Evolutionary conservation across 2,888 invertebrate genomes (phyloP), one percentile per base, ranked within the genome.

Genomic region (Drosophila stalkeri): DNA sequence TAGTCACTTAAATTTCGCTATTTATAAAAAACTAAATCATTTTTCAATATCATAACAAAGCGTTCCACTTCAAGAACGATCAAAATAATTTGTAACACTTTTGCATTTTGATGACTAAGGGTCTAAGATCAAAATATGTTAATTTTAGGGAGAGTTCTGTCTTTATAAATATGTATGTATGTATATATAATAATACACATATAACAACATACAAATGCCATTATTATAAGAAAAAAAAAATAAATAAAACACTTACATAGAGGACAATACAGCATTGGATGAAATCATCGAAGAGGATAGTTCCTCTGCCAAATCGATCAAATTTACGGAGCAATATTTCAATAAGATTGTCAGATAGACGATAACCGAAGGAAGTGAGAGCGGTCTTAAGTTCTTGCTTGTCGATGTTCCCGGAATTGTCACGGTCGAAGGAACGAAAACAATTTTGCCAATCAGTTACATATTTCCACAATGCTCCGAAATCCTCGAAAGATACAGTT

Each of bases 401-500:
- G 93, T 99, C 99, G 82, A 99, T 99, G 89, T 97, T 97, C n/a
- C 99, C 97, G 3, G 97, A 97, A 91, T 96, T 97, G 91, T 99
- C 99, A 49, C 96, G 94, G 92, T 99, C 99, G 92, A 98, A 99
- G 0, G 97, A 96, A 49, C 97, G 95, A 93, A 99, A 99, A 92
- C 98, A 98, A 90, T 96, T 96, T 92, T 99, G 98, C 99, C 99
- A 99, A 91, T 99, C 99, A 9, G 97, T 98, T 0, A 99, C 98
- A 93, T 99, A 99, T 92, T 99, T 98, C 99, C 99, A 99, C 1
- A 99, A 94, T 0, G 98, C 96, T 61, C 97, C 97, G 93, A 99
- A 99, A 93, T 99, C 99, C 89, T 98, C 97, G 93, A 99, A 99
- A 84, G 96, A 96, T 61, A 99, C 98, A 1, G 96, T 97, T 12